Conservation (phyloP, 2,888 invertebrate genomes). For the Sceliomorpha sp. region DNA sequence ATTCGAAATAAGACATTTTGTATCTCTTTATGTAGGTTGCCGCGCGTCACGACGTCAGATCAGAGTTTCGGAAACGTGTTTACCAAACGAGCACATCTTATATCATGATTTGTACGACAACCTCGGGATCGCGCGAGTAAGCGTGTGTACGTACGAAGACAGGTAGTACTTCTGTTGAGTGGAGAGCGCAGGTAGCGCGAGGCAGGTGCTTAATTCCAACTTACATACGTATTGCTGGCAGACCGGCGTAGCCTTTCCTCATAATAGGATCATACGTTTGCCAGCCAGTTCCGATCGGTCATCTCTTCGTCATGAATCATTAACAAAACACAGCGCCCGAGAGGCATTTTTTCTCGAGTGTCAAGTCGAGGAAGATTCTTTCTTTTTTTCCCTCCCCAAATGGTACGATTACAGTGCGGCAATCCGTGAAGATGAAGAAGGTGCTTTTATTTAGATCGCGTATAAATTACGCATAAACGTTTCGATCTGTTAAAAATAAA, state of each 20-base stretch:
- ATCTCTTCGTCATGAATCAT: conserved; percentile 67
- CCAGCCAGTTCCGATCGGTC: conserved; percentile 63
- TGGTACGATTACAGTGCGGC: too few relatives aligned
- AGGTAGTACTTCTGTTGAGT: conserved; percentile 35
- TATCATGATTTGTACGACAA: conserved; percentile 48
- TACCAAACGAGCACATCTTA: conserved; percentile 40
- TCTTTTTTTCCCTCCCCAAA: too few relatives aligned
- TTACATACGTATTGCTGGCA: conserved; percentile 37
- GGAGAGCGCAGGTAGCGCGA: conserved; percentile 42
- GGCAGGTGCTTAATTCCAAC: conserved; percentile 50
- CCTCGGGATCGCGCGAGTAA: conserved; percentile 28
- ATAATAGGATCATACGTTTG: conserved; percentile 71
- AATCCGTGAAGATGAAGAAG: too few relatives aligned
- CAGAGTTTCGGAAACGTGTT: conserved; percentile 45
- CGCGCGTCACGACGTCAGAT: conserved; percentile 15
- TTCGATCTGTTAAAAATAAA: too few relatives aligned
- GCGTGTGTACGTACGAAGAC: conserved; percentile 24
- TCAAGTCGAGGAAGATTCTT: conserved; percentile 10
- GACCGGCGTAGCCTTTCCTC: conserved; percentile 40
- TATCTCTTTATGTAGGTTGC: conserved; percentile 4
- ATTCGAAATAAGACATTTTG: conserved; percentile 3
- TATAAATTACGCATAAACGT: too few relatives aligned
- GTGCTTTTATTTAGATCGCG: too few relatives aligned
- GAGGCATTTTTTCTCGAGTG: conserved; percentile 1
- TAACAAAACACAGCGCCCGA: conserved; percentile 23